Base-by-base conservation (phyloP, 2,888 invertebrate species). In the Hirtodrosophila trivittata region DNA sequence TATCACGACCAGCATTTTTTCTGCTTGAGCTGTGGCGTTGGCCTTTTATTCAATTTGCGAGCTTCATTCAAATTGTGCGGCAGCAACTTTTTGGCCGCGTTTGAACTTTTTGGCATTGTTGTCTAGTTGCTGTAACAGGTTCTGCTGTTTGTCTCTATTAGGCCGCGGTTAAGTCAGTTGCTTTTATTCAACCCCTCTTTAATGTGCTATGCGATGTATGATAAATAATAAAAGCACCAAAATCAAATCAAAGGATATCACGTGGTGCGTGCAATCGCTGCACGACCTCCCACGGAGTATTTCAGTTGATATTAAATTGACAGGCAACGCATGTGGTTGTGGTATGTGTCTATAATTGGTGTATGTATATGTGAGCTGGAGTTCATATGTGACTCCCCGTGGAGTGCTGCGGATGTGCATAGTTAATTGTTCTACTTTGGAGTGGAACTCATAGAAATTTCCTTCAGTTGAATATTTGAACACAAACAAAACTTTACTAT, bases 1-100 rank as follows among this genome's bases (percentile, higher is more conserved):
- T 77, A 77, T 77, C 77, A 71, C 65, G 50, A 52, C 71, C 71
- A 56, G 75, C 78, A 77, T 62, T 82, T 77, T 81, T 77, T 77
- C 66, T 56, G 77, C 76, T 70, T 81, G 77, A 77, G 45, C 74
- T 72, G 73, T 47, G 73, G 65, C 69, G 49, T 58, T 74, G 74
- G 64, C 77, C 77, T 62, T 81, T 82, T 77, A 77, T 77, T 82
- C 82, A 82, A 82, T 77, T 77, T 81, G 77, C 54, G 67, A 57
- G 71, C 54, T 74, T 52, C 75, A 77, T 77, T 77, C 75, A 77
- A 77, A 77, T 77, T 67, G 75, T 59, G 47, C 38, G 64, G 65
- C 66, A 62, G 41, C 51, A 63, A 12, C 16, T 59, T 73, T 70
- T 80, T 60, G 54, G 66, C 60, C 60, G 49, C 77, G 65, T 38